Base-by-base conservation (phyloP, 2,113 vertebrate species). In the Anthoscopus minutus region DNA sequence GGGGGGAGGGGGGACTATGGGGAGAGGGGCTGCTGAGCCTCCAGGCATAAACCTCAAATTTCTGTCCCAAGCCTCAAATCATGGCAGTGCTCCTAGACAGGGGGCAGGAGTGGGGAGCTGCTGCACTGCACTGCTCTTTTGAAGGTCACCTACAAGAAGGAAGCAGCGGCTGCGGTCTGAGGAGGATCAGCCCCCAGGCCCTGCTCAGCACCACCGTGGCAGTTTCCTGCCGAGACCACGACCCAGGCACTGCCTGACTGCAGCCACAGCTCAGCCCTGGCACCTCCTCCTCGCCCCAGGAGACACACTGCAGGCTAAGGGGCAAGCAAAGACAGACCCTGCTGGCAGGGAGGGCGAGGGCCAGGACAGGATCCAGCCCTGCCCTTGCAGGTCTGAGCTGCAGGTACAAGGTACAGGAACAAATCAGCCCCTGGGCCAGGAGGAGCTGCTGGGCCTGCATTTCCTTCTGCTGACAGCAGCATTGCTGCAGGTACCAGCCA, bases 181-280 rank as follows among this genome's bases (percentile, higher is more conserved):
- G 53, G 12, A 38, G 33, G 1, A 1, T 1, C 18, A 33, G 47
- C 6, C 73, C 56, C 57, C 7, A 0, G 57, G 30, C 69, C 44
- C 50, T 0, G 3, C 71, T 53, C 78, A 4, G 84, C 84, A 35
- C 30, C 35, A 3, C 2, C 0, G 1, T 31, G 2, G 44, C 58
- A 13, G 58, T 54, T 72, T 31, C 69, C 24, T 2, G 62, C 23
- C 1, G 33, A 25, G 12, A 54, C 79, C 4, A 3, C 81, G 51
- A 12, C 8, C 6, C 23, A 4, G 1, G 47, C 3, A 3, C 2
- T 1, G 19, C 74, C 40, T 2, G 1, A 11, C 40, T 1, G 3
- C 53, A 33, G 53, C 10, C 3, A n/a, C 62, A 30, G 78, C 60
- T 53, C 6, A 0, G 76, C 76, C 65, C 65, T 22, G 37, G 6